Evolutionary conservation across 1,140 invertebrate genomes (phyloP).

Genomic region (Orius laevigatus): DNA sequence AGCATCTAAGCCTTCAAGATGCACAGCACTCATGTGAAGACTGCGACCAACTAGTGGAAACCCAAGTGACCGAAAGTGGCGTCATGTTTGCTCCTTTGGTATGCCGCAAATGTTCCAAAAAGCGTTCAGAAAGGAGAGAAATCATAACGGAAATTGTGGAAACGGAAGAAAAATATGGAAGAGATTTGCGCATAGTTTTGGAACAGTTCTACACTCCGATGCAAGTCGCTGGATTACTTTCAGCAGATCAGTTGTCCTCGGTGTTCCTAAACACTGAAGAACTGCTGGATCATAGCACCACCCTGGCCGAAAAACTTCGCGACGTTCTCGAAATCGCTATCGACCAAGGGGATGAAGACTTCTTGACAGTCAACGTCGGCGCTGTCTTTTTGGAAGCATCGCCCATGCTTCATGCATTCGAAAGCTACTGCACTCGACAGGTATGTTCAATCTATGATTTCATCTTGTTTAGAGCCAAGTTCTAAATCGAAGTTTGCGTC

Average conservation of each 20-base stretch:
- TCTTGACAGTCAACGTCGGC: constrained; percentile 77
- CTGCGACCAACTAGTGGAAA: constrained; percentile 54
- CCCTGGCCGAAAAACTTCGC: constrained; percentile 69
- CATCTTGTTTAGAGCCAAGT: too few species aligned
- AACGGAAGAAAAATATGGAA: constrained; percentile 87
- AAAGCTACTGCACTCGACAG: constrained; percentile 80
- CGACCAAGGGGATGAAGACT: constrained; percentile 62
- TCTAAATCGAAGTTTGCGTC: too few species aligned
- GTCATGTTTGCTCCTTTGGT: constrained; percentile 59
- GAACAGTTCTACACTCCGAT: constrained; percentile 91
- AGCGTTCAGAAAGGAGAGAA: constrained; percentile 76
- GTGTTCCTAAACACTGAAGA: constrained; percentile 92
- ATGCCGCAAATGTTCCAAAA: constrained; percentile 74
- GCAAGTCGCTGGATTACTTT: constrained; percentile 42
- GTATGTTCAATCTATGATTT: too few species aligned
- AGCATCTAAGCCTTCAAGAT: constrained; percentile 31
- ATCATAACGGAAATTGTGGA: constrained; percentile 92
- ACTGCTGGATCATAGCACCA: constrained; percentile 71
- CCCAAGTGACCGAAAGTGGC: constrained; percentile 46
- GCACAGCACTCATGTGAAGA: constrained; percentile 51
- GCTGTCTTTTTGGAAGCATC: constrained; percentile 82
- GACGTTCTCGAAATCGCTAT: constrained; percentile 72
- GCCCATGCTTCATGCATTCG: constrained; percentile 83
- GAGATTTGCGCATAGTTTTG: constrained; percentile 77
- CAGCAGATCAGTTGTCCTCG: constrained; percentile 62